A percentile compares a stretch with the other conserved stretches of the same genome.
Evolutionary conservation across 2,888 invertebrate species (phyloP).

Genomic region (Xestia ashworthii): DNA sequence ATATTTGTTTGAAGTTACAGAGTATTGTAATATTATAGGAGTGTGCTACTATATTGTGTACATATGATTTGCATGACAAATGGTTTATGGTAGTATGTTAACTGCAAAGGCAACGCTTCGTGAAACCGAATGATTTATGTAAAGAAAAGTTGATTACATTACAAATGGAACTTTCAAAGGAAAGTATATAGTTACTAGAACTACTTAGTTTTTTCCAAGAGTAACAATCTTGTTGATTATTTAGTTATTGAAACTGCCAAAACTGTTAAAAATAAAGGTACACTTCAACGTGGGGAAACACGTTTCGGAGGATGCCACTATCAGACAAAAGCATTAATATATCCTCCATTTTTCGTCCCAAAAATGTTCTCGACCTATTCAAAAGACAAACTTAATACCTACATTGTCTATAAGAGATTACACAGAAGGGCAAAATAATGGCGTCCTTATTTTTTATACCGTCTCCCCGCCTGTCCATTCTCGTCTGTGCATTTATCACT

Average conservation of each 20-base stretch:
- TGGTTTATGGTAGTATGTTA: conserved; percentile 16
- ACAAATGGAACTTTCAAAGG: conserved; percentile 7
- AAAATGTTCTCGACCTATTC: conserved; percentile 4
- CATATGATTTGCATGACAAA: conserved; percentile 23
- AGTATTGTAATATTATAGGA: conserved; percentile 14
- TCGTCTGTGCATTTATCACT: conserved; percentile 54
- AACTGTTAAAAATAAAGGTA: too few relatives aligned
- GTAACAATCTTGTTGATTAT: neutral
- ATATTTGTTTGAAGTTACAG: conserved; percentile 21
- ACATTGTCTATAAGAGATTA: conserved; percentile 29
- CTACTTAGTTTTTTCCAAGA: neutral
- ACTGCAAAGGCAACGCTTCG: conserved; percentile 8
- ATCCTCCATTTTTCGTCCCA: neutral
- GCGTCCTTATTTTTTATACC: conserved; percentile 40
- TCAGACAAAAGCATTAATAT: conserved; percentile 9
- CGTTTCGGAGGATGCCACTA: neutral
- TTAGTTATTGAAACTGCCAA: neutral
- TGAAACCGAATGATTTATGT: conserved; percentile 10
- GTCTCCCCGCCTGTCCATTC: conserved; percentile 35
- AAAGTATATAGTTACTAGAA: neutral
- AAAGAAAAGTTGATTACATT: conserved; percentile 11
- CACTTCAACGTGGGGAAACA: neutral
- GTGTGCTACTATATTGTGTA: conserved; percentile 3
- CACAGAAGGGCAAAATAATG: conserved; percentile 32
- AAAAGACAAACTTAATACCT: conserved; percentile 1